phyloP scores from a whole-genome alignment of 2,888 invertebrate species.

The Candidula unifasciata region DNA sequence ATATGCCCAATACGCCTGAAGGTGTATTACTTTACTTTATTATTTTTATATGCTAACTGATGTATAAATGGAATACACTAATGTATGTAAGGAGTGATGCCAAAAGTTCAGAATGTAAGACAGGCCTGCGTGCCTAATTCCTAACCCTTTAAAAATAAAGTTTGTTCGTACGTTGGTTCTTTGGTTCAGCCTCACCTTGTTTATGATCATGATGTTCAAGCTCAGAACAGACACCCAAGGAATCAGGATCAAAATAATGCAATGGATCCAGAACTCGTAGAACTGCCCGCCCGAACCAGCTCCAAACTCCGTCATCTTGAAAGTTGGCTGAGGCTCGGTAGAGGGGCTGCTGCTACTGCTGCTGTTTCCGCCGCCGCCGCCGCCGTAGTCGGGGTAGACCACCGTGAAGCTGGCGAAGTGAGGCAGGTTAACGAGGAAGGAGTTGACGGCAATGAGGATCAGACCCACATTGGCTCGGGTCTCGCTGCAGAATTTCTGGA shows the following conservation, averaged over 20 bases:
- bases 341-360: background rate
- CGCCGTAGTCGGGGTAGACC: conserved; percentile 32
- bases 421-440: conserved; percentile 65
- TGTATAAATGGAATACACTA: too few relatives aligned
- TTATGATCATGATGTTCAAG: conserved; percentile 65
- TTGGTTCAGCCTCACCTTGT: conserved; percentile 48
- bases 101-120: too few relatives aligned
- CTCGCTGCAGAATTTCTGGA: conserved; percentile 63
- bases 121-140: too few relatives aligned
- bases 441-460: conserved; percentile 58
- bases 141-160: too few relatives aligned
- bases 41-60: too few relatives aligned
- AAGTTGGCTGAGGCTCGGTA: background rate
- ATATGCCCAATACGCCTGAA: too few relatives aligned
- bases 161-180: too few relatives aligned
- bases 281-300: conserved; percentile 57
- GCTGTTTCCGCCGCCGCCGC: too few relatives aligned
- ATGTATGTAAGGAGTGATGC: too few relatives aligned
- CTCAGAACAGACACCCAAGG: conserved; percentile 65
- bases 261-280: conserved; percentile 71
- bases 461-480: conserved; percentile 60
- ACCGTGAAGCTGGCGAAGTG: conserved; percentile 63
- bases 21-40: too few relatives aligned
- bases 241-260: conserved; percentile 66
- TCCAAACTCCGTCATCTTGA: conserved; percentile 59